Evolutionary conservation across 2,888 invertebrate genomes (phyloP).

Genomic region (Autographa gamma): DNA sequence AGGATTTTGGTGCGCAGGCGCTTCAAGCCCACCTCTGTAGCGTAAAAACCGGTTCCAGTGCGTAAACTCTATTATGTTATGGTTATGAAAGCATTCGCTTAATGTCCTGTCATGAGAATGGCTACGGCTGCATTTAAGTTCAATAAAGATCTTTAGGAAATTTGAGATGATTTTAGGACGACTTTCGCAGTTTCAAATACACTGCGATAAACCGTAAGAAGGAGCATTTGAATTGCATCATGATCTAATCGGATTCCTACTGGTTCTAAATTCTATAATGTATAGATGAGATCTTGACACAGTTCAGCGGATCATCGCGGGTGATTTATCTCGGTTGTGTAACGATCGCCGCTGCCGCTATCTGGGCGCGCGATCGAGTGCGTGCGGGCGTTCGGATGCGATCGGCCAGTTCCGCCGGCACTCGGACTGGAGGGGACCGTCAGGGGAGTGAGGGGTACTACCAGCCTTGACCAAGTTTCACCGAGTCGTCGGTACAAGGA

Average conservation of each 20-base stretch:
- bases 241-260: slow-evolving; percentile 54
- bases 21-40: slow-evolving; percentile 68
- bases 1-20: slow-evolving; percentile 79
- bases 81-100: slow-evolving; percentile 35
- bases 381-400: slow-evolving; percentile 76
- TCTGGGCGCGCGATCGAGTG: slow-evolving; percentile 80
- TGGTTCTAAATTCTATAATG: slow-evolving; percentile 46
- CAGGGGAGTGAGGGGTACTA: slow-evolving; percentile 71
- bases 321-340: slow-evolving; percentile 85
- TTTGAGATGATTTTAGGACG: slow-evolving; percentile 9
- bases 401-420: slow-evolving; percentile 76
- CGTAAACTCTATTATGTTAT: slow-evolving; percentile 37
- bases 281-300: slow-evolving; percentile 83
- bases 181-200: neutral
- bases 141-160: neutral
- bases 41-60: slow-evolving; percentile 69
- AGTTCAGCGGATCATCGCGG: slow-evolving; percentile 81
- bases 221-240: slow-evolving; percentile 15
- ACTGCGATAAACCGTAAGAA: neutral
- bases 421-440: slow-evolving; percentile 67
- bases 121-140: slow-evolving; percentile 41
- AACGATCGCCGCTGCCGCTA: slow-evolving; percentile 78
- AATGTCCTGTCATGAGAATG: slow-evolving; percentile 61
- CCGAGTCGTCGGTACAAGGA: slow-evolving; percentile 87
- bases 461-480: slow-evolving; percentile 89